These are phyloP conservation scores for Rhinolophus sinicus DNA, from an alignment of 2,113 vertebrate genomes.

Conservation along the genomic window DNA sequence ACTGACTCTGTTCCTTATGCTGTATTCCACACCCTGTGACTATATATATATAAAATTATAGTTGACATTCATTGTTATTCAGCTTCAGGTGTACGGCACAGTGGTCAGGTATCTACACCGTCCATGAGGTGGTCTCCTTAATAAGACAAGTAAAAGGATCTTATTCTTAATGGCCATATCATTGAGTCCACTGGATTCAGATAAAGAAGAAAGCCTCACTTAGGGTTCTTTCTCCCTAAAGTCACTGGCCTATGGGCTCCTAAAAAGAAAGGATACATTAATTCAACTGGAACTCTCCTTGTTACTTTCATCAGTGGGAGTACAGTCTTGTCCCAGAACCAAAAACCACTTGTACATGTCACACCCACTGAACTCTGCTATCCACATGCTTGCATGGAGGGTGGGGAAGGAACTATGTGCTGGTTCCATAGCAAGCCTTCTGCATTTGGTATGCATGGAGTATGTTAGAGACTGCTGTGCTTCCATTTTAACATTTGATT, in stretches of 20 bases:
- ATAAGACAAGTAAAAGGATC: too few species aligned
- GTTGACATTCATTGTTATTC: too few species aligned
- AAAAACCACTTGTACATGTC: slow-evolving; percentile 42
- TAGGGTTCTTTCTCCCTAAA: neutral
- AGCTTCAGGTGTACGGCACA: too few species aligned
- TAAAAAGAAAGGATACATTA: slow-evolving; percentile 25
- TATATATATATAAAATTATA: too few species aligned
- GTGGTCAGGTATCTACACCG: too few species aligned
- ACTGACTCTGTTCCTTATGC: too few species aligned
- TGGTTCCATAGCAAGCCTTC: neutral
- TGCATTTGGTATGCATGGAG: slow-evolving; percentile 27
- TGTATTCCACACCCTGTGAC: too few species aligned
- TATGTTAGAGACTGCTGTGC: neutral
- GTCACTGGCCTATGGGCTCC: neutral
- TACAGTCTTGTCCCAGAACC: slow-evolving; percentile 1
- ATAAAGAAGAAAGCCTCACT: slow-evolving; percentile 27
- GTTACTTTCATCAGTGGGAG: slow-evolving; percentile 28
- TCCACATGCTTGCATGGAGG: neutral
- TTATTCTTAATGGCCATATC: neutral
- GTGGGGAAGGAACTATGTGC: slow-evolving; percentile 5
- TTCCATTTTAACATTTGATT: slow-evolving; percentile 42
- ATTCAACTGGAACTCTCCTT: slow-evolving; percentile 7
- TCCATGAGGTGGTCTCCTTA: too few species aligned
- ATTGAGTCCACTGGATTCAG: neutral
- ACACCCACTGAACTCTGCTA: neutral